phyloP scores from a whole-genome alignment of 2,797 vertebrate genomes.

The Crax fasciolata region DNA sequence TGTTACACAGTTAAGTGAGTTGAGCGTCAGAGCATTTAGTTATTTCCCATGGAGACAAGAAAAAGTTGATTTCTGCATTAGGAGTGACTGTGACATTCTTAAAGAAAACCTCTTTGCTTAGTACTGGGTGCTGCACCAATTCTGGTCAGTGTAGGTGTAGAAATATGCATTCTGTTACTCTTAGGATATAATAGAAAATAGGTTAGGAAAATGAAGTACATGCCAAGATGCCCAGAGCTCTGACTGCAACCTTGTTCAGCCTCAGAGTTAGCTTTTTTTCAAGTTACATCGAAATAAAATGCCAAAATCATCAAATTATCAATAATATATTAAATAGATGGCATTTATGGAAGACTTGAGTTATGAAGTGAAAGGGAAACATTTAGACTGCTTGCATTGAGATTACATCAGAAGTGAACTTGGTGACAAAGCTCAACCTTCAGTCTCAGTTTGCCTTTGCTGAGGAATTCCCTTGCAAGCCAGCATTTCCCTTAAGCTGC shows the following conservation, averaged over 20 bases:
- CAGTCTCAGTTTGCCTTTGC: background rate
- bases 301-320: background rate
- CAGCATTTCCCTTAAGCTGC: background rate
- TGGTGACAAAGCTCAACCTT: background rate
- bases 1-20: background rate
- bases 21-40: background rate
- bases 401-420: background rate
- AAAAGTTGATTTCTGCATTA: background rate
- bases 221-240: background rate
- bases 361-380: background rate
- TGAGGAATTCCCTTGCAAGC: background rate
- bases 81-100: background rate
- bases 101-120: background rate
- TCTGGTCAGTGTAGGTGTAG: background rate
- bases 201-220: background rate
- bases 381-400: background rate
- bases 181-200: background rate
- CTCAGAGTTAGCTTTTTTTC: background rate
- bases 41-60: background rate
- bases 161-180: background rate
- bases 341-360: background rate
- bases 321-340: background rate
- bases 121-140: background rate
- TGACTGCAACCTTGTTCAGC: background rate
- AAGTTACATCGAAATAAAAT: background rate